Evolutionary conservation across 1,140 invertebrate species (phyloP).

Genomic region (Hydropsyche tenuis): DNA sequence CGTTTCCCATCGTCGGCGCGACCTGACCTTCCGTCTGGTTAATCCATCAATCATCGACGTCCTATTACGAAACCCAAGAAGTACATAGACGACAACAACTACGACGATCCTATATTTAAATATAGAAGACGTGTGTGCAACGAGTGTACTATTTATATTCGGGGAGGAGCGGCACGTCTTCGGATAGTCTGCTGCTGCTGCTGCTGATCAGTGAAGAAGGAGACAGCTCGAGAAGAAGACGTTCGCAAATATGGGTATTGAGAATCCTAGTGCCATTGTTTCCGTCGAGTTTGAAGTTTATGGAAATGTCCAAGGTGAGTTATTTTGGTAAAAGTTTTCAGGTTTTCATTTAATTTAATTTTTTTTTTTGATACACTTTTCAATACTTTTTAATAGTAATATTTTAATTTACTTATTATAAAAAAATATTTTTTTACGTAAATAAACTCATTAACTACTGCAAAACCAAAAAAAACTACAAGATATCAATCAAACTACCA

Average conservation of each 20-base stretch:
- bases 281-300: constrained; percentile 89
- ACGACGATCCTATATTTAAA: constrained; percentile 28
- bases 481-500: too few relatives aligned
- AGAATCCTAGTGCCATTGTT: constrained; percentile 68
- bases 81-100: constrained; percentile 1
- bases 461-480: too few relatives aligned
- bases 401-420: too few relatives aligned
- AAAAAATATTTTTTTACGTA: too few relatives aligned
- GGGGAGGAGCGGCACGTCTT: background rate
- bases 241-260: constrained; percentile 62
- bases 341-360: too few relatives aligned
- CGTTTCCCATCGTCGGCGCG: too few relatives aligned
- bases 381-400: too few relatives aligned
- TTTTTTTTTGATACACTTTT: too few relatives aligned
- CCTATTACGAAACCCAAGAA: constrained; percentile 18
- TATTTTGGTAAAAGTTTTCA: too few relatives aligned
- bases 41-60: constrained; percentile 12
- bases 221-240: constrained; percentile 29
- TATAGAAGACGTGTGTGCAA: constrained; percentile 5
- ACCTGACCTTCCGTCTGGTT: constrained; percentile 14
- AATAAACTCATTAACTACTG: too few relatives aligned
- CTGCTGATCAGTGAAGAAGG: constrained; percentile 31
- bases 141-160: constrained; percentile 33
- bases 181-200: background rate
- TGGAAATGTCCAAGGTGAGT: constrained; percentile 85